Evolutionary conservation across 2,888 invertebrate genomes (phyloP), one percentile per base, ranked within the genome.

Genomic region (Xestia ashworthii): DNA sequence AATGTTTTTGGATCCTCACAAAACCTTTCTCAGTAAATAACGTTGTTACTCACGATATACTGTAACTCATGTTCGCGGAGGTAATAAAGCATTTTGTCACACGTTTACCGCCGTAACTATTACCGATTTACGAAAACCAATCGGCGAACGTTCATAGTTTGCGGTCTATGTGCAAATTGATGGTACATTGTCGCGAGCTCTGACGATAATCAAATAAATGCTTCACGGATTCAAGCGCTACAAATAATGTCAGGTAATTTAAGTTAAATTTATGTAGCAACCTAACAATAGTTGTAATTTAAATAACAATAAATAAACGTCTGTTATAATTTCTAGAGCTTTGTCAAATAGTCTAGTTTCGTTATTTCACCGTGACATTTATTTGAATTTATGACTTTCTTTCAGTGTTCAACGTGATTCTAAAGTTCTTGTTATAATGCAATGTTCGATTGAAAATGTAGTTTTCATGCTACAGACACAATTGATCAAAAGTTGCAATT

Each of bases 111-210:
- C 74, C 53, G 64, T 80, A 75, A 87, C 79, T 87, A 88, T 88
- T 87, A 87, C 80, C 76, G 76, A 86, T 89, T 87, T 86, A 81
- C 84, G 81, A 82, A 83, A 88, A 85, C 86, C 86, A 85, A 88
- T 87, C 81, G 82, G 78, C 74, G 72, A 80, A 74, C 81, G 76
- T 65, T 80, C 80, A 83, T 77, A 79, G 82, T 78, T 77, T 89
- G 88, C 79, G 89, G 89, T 88, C 73, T 68, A 67, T 67, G 80
- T 76, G 53, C 73, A 82, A 89, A 88, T 84, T 88, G 86, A 86
- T 84, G 88, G 79, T 44, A 78, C 89, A 89, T 88, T 88, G 88
- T 88, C 86, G 66, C 72, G 67, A 58, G 77, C 76, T 80, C 67
- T 66, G 73, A 19, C 38, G 73, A 77, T 80, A 82, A 85, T 88